phyloP scores from a whole-genome alignment of 2,113 vertebrate genomes.

The Sapayoa aenigma region DNA sequence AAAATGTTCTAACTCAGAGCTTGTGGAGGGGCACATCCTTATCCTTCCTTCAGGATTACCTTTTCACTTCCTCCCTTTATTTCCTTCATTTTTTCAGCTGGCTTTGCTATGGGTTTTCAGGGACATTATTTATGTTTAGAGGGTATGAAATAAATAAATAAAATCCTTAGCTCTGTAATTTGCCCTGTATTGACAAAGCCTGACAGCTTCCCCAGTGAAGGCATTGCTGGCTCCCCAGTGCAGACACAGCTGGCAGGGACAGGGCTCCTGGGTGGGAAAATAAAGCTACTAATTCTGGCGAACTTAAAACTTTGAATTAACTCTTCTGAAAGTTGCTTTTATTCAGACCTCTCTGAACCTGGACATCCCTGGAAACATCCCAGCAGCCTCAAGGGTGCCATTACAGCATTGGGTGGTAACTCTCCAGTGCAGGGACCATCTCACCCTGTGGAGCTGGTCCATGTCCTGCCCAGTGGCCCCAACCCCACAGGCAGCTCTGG shows the following conservation, averaged over 20 bases:
- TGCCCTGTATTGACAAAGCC: neutral
- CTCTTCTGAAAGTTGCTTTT: neutral
- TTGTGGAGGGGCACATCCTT: neutral
- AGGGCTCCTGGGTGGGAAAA: neutral
- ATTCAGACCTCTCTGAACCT: neutral
- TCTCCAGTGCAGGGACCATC: neutral
- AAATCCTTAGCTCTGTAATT: neutral
- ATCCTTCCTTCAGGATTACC: neutral
- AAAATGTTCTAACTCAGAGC: neutral
- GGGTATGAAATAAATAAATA: neutral
- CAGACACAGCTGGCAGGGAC: neutral
- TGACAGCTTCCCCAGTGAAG: neutral
- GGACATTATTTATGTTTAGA: neutral
- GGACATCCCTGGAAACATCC: neutral
- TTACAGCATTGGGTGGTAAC: accelerated
- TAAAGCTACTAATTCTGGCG: neutral
- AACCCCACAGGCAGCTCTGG: accelerated
- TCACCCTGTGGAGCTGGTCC: neutral
- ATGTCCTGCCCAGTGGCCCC: neutral
- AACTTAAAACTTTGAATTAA: neutral
- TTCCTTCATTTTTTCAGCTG: neutral
- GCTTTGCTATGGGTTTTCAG: neutral
- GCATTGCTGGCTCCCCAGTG: neutral
- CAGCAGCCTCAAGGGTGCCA: neutral
- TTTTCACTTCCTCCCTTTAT: neutral